Evolutionary conservation across 2,113 vertebrate species (phyloP), one percentile per base, ranked within the genome.

Genomic region (Pangasianodon gigas): DNA sequence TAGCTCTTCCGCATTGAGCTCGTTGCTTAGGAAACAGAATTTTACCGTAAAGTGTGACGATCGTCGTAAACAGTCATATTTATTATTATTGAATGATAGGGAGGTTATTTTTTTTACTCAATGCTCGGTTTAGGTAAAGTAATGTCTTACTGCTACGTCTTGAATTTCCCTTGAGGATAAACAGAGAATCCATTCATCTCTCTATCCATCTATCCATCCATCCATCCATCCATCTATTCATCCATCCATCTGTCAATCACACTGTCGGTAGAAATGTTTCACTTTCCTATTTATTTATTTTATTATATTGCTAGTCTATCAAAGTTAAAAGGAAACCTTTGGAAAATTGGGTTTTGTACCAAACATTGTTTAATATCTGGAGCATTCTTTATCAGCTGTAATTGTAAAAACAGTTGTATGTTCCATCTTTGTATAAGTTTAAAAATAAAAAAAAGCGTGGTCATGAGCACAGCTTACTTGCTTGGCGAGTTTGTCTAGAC

Each of bases 1-100:
- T 60, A 26, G 54, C 82, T 44, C 82, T 84, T 84, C 82, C 82
- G 82, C 82, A 84, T 84, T 60, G 29, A 60, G 67, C 48, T 32
- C 13, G 69, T 58, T 58, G 69, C 71, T 74, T 24, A 26, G 85
- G 48, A 69, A 74, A 71, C 85, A 26, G 71, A 58, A 44, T 75
- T 37, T 29, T 84, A 8, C 56, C 56, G 82, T 24, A 84, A 84
- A 84, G 37, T 29, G 82, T 44, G 82, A 16, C 32, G 32, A 37
- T 44, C 11, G 82, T 62, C 56, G 56, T 84, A 84, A 84, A 84
- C 6, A 10, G n/a, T 19, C 16, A 10, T 56, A 52, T 2, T 11
- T 1, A 24, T 77, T 5, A 80, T 80, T 6, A 37, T 0, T 83
- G 52, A 21, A 37, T 37, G n/a, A 58, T 56, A 3, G 48, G 0